Evolutionary conservation across 2,797 vertebrate species (phyloP).

Genomic region (Acipenser oxyrinchus): DNA sequence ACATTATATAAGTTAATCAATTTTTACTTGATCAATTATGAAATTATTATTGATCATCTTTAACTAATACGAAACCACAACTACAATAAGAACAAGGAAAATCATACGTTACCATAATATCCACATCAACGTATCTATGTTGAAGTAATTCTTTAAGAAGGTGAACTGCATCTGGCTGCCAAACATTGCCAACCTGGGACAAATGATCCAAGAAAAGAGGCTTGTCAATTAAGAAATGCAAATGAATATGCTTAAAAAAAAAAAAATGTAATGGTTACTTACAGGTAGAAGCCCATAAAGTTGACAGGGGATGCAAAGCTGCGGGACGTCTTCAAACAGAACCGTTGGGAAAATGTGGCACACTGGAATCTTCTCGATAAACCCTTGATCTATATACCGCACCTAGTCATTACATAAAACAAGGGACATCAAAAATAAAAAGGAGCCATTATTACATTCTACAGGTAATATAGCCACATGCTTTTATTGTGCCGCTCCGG

Average conservation of each 20-base stretch:
- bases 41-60: too few species aligned
- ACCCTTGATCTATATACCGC: conserved; percentile 75
- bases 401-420: conserved; percentile 54
- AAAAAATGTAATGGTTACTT: conserved; percentile 35
- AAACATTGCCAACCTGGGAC: conserved; percentile 64
- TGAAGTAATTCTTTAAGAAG: conserved; percentile 70
- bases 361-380: conserved; percentile 74
- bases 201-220: conserved; percentile 9
- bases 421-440: neutral
- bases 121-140: conserved; percentile 57
- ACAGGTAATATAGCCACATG: too few species aligned
- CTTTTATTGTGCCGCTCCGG: too few species aligned
- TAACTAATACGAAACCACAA: too few species aligned
- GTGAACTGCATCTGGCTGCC: conserved; percentile 77
- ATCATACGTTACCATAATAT: conserved; percentile 57
- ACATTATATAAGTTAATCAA: too few species aligned
- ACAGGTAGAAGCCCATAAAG: conserved; percentile 72
- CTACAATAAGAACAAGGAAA: neutral
- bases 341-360: conserved; percentile 79
- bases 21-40: too few species aligned
- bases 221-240: neutral
- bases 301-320: conserved; percentile 79
- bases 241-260: neutral
- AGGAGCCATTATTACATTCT: too few species aligned
- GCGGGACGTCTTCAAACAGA: conserved; percentile 66